Evolutionary conservation across 2,797 vertebrate genomes (phyloP).

Genomic region (Balearica regulorum): DNA sequence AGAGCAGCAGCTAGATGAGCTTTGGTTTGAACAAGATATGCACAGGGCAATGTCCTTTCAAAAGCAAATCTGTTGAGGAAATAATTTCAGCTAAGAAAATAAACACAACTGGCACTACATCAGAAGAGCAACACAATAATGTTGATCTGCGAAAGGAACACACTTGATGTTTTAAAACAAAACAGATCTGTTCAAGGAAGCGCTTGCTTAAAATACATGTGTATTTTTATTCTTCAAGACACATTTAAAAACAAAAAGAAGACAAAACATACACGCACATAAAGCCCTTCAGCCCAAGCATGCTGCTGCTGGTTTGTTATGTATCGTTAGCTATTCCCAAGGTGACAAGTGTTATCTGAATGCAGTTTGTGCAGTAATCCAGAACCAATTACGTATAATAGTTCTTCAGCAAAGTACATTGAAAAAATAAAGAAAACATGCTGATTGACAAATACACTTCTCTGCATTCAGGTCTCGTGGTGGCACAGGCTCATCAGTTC

Average conservation of each 20-base stretch:
- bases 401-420: neutral
- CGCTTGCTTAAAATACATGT: neutral
- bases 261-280: neutral
- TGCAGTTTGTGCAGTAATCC: constrained; percentile 27
- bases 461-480: neutral
- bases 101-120: constrained; percentile 13
- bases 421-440: neutral
- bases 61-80: constrained; percentile 42
- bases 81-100: constrained; percentile 44
- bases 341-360: neutral
- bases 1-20: neutral
- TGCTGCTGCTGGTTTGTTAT: neutral
- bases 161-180: neutral
- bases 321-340: constrained; percentile 2
- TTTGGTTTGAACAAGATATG: neutral
- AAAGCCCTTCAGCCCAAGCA: neutral
- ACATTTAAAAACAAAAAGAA: neutral
- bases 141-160: neutral
- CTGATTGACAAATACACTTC: neutral
- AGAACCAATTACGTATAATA: constrained; percentile 38
- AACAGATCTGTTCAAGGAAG: constrained; percentile 3
- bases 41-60: neutral
- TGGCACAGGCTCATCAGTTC: neutral
- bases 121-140: constrained; percentile 4
- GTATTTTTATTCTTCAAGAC: neutral